phyloP scores from a whole-genome alignment of 1,140 invertebrate genomes.

The Myzus persicae region DNA sequence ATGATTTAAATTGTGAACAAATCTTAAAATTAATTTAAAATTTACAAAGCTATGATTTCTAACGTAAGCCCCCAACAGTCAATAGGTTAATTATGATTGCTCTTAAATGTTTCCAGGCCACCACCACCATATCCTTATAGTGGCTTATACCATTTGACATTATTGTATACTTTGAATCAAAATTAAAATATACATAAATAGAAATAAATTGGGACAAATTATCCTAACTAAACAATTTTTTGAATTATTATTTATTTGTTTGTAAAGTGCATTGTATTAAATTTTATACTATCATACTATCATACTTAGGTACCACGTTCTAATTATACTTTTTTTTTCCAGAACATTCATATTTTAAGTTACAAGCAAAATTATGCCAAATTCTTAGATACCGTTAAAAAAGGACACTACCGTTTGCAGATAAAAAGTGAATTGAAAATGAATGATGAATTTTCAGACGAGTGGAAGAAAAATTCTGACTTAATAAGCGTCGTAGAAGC shows the following conservation, averaged over 20 bases:
- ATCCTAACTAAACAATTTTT: background rate
- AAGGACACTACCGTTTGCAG: conserved; percentile 3
- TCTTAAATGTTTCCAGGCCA: too few species aligned
- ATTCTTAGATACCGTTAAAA: conserved; percentile 21
- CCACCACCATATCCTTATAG: too few species aligned
- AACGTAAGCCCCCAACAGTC: too few species aligned
- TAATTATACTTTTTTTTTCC: background rate
- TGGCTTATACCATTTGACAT: too few species aligned
- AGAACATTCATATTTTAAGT: conserved; percentile 33
- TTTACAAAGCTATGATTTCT: background rate
- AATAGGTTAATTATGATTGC: too few species aligned
- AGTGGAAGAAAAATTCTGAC: conserved; percentile 36
- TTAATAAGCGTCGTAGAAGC: conserved; percentile 40
- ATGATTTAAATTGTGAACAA: background rate
- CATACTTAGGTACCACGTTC: too few species aligned
- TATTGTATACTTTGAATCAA: too few species aligned
- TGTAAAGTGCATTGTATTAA: too few species aligned
- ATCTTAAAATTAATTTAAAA: background rate
- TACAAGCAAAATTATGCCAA: conserved; percentile 33
- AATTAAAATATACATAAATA: too few species aligned
- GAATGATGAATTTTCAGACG: background rate
- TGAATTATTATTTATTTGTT: background rate
- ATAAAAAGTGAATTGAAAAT: conserved; percentile 45
- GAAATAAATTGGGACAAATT: too few species aligned
- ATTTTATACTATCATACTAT: background rate